Evolutionary conservation across 2,888 invertebrate genomes (phyloP).

Genomic region (Pomacea canaliculata): DNA sequence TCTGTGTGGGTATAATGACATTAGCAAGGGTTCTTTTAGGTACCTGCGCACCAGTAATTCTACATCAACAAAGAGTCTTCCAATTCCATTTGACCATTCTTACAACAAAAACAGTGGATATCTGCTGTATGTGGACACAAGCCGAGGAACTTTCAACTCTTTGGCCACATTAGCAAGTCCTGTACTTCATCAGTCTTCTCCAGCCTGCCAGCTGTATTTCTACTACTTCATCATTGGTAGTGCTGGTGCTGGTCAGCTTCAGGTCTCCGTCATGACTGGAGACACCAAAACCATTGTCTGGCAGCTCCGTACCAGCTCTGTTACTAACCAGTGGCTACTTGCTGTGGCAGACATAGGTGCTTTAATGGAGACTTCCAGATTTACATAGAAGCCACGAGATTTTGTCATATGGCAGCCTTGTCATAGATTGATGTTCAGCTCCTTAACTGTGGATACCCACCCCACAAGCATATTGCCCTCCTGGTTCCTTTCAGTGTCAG

Average conservation of each 20-base stretch:
- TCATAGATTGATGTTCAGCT: constrained; percentile 59
- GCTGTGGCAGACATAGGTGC: constrained; percentile 55
- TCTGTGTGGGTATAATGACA: constrained; percentile 58
- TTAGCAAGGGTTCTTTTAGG: constrained; percentile 53
- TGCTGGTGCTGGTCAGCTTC: constrained; percentile 7
- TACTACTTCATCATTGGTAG: constrained; percentile 30
- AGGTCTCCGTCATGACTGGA: constrained; percentile 29
- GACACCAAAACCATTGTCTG: constrained; percentile 38
- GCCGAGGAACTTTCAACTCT: constrained; percentile 27
- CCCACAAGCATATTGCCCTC: constrained; percentile 41
- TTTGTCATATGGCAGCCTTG: constrained; percentile 51
- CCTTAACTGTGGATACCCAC: constrained; percentile 52
- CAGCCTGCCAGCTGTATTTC: constrained; percentile 79
- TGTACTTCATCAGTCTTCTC: constrained; percentile 75
- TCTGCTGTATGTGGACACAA: constrained; percentile 80
- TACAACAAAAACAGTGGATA: constrained; percentile 65
- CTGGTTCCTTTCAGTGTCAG: constrained; percentile 45
- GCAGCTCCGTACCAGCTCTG: constrained; percentile 31
- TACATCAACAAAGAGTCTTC: constrained; percentile 31
- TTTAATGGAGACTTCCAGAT: constrained; percentile 45
- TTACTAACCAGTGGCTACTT: constrained; percentile 50
- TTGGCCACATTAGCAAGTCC: constrained; percentile 34
- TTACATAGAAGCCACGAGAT: constrained; percentile 47
- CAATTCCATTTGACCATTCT: constrained; percentile 24
- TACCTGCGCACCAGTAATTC: constrained; percentile 54